Conservation (phyloP, 2,888 invertebrate species). For the Dryococelus australis region DNA sequence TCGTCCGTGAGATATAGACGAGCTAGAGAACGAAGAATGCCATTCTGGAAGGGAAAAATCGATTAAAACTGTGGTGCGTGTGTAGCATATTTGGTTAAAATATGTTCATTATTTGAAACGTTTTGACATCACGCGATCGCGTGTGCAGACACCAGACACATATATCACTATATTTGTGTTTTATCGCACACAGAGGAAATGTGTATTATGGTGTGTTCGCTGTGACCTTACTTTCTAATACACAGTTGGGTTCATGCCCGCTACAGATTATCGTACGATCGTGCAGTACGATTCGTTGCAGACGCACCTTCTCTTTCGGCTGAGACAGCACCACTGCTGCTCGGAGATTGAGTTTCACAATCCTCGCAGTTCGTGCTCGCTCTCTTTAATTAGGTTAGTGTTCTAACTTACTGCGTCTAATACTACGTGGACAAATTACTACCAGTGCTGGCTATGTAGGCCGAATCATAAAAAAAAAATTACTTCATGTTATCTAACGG, state of each 20-base stretch:
- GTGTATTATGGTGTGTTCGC: background rate
- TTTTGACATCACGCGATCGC: constrained; percentile 16
- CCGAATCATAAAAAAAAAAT: background rate
- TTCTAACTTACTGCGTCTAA: background rate
- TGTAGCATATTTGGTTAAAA: background rate
- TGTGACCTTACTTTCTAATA: background rate
- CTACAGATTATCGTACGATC: constrained; percentile 16
- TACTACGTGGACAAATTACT: background rate
- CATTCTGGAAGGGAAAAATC: background rate
- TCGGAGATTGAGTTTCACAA: background rate
- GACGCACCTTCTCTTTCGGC: background rate
- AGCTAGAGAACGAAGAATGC: background rate
- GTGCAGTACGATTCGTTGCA: background rate
- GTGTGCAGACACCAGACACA: background rate
- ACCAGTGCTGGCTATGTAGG: too few species aligned
- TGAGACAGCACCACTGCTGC: background rate
- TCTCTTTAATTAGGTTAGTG: background rate
- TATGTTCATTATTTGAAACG: constrained; percentile 16
- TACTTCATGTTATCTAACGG: background rate
- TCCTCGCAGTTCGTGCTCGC: background rate
- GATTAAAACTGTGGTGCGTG: constrained; percentile 16
- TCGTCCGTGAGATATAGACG: too few species aligned
- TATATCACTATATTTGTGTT: background rate
- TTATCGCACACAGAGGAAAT: background rate
- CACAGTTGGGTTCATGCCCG: background rate